These are phyloP conservation scores for Drosophila atroscutellata DNA, from an alignment of 2,888 invertebrate genomes.

Conservation along the genomic window DNA sequence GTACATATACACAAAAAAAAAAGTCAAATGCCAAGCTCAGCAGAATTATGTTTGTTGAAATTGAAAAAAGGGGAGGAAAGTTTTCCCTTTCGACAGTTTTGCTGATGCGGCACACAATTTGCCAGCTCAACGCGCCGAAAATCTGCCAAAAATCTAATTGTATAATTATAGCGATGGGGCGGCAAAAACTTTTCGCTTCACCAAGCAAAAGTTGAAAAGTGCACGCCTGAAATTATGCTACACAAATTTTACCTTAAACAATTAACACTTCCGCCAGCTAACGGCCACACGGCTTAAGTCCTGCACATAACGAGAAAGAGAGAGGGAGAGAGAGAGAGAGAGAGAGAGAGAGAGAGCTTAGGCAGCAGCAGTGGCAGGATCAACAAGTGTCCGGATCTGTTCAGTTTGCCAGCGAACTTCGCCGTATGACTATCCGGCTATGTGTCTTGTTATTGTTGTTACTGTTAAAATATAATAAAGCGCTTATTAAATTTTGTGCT, in stretches of 20 bases:
- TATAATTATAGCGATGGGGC: slow-evolving; percentile 43
- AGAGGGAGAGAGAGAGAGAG: background rate
- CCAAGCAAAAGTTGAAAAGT: slow-evolving; percentile 39
- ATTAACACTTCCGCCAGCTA: slow-evolving; percentile 59
- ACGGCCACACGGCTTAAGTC: slow-evolving; percentile 7
- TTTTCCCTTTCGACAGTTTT: slow-evolving; percentile 22
- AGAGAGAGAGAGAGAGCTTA: background rate
- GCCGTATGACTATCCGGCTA: slow-evolving; percentile 23
- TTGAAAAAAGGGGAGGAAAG: background rate
- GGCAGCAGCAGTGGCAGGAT: slow-evolving; percentile 1
- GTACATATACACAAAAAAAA: background rate
- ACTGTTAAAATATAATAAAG: slow-evolving; percentile 72
- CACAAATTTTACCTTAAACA: slow-evolving; percentile 57
- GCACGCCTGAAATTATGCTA: slow-evolving; percentile 47
- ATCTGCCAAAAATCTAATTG: slow-evolving; percentile 48
- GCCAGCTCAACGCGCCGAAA: slow-evolving; percentile 51
- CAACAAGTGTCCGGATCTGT: slow-evolving; percentile 56
- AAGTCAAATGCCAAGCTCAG: slow-evolving; percentile 12
- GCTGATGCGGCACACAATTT: slow-evolving; percentile 50
- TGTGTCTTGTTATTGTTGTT: slow-evolving; percentile 26
- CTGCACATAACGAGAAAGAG: background rate
- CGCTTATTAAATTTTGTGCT: slow-evolving; percentile 73
- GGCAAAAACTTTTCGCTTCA: slow-evolving; percentile 28
- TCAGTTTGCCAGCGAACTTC: slow-evolving; percentile 51
- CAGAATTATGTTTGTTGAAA: slow-evolving; percentile 16